Percentiles rank a stretch among this genome's conserved stretches.
Evolutionary conservation across 2,888 invertebrate species (phyloP).

Genomic region (Drosophila paucipuncta): DNA sequence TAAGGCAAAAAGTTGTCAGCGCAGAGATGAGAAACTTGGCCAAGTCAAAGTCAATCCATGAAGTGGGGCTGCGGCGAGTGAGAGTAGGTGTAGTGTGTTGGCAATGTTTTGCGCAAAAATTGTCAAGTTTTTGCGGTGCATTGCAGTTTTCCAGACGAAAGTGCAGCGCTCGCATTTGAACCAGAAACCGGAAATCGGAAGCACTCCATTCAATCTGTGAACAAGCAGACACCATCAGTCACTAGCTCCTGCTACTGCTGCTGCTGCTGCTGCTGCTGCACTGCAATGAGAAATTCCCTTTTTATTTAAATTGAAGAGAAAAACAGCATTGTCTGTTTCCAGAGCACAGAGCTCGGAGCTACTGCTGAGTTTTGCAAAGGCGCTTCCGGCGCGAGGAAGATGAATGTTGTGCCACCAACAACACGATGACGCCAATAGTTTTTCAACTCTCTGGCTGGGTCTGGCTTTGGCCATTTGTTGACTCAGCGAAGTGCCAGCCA

Average conservation of each 20-base stretch:
- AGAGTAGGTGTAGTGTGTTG: not conserved
- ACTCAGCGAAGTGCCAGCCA: slow-evolving; percentile 40
- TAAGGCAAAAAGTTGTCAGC: slow-evolving; percentile 47
- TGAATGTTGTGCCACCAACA: slow-evolving; percentile 83
- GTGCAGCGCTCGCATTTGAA: slow-evolving; percentile 70
- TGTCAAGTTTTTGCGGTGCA: slow-evolving; percentile 65
- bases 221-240: slow-evolving; percentile 65
- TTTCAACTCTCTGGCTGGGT: slow-evolving; percentile 47
- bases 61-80: slow-evolving; percentile 4
- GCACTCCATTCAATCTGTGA: slow-evolving; percentile 80
- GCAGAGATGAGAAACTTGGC: slow-evolving; percentile 54
- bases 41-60: slow-evolving; percentile 57
- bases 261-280: slow-evolving; percentile 36
- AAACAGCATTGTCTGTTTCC: slow-evolving; percentile 41
- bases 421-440: slow-evolving; percentile 83
- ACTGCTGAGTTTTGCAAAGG: slow-evolving; percentile 69
- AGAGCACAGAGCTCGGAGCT: slow-evolving; percentile 5
- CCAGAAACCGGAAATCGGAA: slow-evolving; percentile 77
- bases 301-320: slow-evolving; percentile 74
- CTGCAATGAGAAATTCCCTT: slow-evolving; percentile 71
- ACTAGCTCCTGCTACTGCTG: slow-evolving; percentile 17
- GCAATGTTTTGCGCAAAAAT: slow-evolving; percentile 28
- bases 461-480: slow-evolving; percentile 49
- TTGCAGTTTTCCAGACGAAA: slow-evolving; percentile 75
- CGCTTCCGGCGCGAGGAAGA: slow-evolving; percentile 83